phyloP scores from a whole-genome alignment of 1,140 invertebrate genomes.

The Hermatobates lingyangjiaoensis region DNA sequence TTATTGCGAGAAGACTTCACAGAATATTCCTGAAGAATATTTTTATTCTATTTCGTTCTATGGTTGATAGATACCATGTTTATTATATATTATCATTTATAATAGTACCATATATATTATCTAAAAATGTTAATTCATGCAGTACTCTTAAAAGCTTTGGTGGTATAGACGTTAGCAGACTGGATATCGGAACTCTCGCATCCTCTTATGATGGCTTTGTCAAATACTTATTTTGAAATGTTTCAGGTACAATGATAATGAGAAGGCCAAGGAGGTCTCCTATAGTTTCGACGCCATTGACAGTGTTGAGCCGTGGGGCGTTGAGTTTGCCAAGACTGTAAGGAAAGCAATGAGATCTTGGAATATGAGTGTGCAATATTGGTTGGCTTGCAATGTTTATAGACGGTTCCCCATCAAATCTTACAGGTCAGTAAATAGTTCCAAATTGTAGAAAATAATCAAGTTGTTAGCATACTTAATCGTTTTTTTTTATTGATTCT shows the following conservation, averaged over 20 bases:
- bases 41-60: too few relatives aligned
- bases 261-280: conserved; percentile 26
- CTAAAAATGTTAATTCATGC: too few relatives aligned
- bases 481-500: too few relatives aligned
- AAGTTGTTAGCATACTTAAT: too few relatives aligned
- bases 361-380: conserved; percentile 91
- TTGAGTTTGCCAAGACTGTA: conserved; percentile 56
- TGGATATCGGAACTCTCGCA: not conserved
- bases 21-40: too few relatives aligned
- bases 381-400: conserved; percentile 78
- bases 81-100: too few relatives aligned
- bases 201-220: not conserved
- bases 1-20: too few relatives aligned
- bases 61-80: too few relatives aligned
- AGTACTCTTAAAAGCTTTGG: too few relatives aligned
- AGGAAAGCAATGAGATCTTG: conserved; percentile 73
- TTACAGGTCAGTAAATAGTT: conserved; percentile 29
- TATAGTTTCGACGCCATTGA: conserved; percentile 70
- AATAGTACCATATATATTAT: too few relatives aligned
- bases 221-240: not conserved
- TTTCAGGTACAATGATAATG: conserved; percentile 22
- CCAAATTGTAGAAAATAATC: conserved; percentile 1
- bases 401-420: conserved; percentile 54
- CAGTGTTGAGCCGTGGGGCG: conserved; percentile 58
- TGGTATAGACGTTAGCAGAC: too few relatives aligned